Base-by-base conservation (phyloP, 2,888 invertebrate species). In the Phasia obesa region DNA sequence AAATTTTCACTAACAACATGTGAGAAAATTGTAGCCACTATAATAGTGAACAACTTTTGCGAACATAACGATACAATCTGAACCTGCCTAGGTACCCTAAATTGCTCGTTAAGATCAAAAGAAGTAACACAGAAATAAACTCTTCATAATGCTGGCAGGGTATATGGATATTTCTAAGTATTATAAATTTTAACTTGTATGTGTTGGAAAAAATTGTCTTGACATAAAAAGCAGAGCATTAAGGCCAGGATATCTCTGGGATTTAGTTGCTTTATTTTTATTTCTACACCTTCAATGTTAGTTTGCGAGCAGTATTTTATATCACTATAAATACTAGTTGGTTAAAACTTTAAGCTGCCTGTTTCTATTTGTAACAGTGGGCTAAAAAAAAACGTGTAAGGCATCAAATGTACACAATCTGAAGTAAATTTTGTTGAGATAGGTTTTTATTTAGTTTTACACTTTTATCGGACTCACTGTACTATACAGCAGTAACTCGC, bases 171-270 rank as follows among this genome's bases (percentile, higher is more conserved):
- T n/a, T n/a, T n/a, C n/a, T n/a, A n/a, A n/a, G n/a, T 4, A 21
- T 21, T 23, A 6, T 47, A 27, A 19, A 47, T 23, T 51, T 49
- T 25, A 21, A 42, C 31, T 27, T 47, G 2, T 31, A 17, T 35
- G 25, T 23, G 42, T 27, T 9, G 11, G 42, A 17, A 6, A 21
- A 9, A 17, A 23, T 25, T 31, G 38, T 42, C n/a, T 42, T n/a
- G 38, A 42, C 13, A 42, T 42, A 42, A 2, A 15, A 70, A 74
- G 84, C 86, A 85, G 84, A 82, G 89, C 89, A 88, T 88, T 89
- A 89, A 87, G 89, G 87, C 87, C 88, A 89, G 88, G 86, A 88
- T 88, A 88, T 88, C 86, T 79, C 15, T 86, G 85, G 87, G 89
- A 88, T 88, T 88, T 89, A 87, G 86, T 65, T 67, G 75, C 55